phyloP scores from a whole-genome alignment of 2,113 vertebrate genomes.

The Peromyscus polionotus region DNA sequence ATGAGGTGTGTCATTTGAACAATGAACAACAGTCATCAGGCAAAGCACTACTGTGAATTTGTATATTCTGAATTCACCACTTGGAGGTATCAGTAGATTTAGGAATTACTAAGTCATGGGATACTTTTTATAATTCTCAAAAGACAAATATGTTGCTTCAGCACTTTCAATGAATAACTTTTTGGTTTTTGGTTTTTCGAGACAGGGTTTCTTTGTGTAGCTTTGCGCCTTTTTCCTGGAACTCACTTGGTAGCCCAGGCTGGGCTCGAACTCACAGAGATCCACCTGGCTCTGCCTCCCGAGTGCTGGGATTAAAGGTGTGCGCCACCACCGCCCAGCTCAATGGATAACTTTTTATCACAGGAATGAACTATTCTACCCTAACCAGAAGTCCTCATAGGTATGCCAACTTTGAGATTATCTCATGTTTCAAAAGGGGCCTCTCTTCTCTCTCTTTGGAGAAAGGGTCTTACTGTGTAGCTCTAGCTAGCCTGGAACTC shows the following conservation, averaged over 20 bases:
- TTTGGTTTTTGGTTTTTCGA: neutral
- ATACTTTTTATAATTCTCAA: constrained; percentile 4
- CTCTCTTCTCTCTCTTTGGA: neutral
- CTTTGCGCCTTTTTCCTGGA: no score
- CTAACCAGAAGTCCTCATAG: neutral
- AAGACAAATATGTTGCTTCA: neutral
- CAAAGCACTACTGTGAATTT: neutral
- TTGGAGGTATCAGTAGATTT: constrained; percentile 1
- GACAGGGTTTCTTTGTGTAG: no score
- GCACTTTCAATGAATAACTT: neutral
- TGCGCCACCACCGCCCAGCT: no score
- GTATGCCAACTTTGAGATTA: neutral
- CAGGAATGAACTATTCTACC: neutral
- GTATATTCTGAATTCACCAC: constrained; percentile 55
- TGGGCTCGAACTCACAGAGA: no score
- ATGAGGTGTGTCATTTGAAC: neutral
- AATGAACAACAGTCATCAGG: neutral
- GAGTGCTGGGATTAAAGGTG: no score
- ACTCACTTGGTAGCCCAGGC: no score
- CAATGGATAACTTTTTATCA: neutral
- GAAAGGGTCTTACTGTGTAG: neutral
- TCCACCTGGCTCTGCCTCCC: no score
- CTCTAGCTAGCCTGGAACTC: neutral
- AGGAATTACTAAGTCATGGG: constrained; percentile 53
- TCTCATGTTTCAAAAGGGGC: neutral